Evolutionary conservation across 2,888 invertebrate species (phyloP).

Genomic region (Liodrosophila aerea): DNA sequence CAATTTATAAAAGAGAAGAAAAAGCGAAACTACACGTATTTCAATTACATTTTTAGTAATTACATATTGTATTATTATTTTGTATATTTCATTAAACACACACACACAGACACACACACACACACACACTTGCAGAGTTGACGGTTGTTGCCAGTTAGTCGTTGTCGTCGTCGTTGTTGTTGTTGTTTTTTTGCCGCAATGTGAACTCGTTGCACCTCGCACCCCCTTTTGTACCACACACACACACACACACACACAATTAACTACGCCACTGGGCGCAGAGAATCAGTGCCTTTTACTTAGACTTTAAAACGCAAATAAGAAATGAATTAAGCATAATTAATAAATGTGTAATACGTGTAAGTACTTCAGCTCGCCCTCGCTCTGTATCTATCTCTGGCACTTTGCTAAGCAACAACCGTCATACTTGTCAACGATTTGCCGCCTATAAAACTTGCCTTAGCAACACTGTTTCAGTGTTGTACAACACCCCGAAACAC

Average conservation of each 20-base stretch:
- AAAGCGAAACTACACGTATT: conserved; percentile 47
- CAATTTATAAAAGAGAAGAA: background rate
- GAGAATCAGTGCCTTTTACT: conserved; percentile 69
- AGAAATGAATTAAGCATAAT: conserved; percentile 49
- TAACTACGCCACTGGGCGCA: conserved; percentile 33
- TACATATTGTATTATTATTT: conserved; percentile 72
- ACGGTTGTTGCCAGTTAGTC: conserved; percentile 52
- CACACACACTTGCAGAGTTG: conserved; percentile 34
- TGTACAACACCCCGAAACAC: background rate
- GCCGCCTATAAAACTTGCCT: conserved; percentile 68
- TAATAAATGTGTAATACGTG: conserved; percentile 17
- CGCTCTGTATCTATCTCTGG: no score
- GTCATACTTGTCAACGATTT: conserved; percentile 39
- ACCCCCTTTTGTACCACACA: conserved; percentile 18
- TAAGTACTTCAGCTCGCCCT: conserved; percentile 28
- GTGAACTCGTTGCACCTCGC: conserved; percentile 72
- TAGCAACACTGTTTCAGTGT: conserved; percentile 38
- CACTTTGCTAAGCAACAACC: conserved; percentile 47
- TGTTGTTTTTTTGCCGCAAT: conserved; percentile 45
- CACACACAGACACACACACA: conserved; percentile 20
- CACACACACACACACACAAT: conserved; percentile 11
- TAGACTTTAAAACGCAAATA: conserved; percentile 63
- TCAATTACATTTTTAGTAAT: conserved; percentile 73
- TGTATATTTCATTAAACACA: conserved; percentile 56
- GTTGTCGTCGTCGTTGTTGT: conserved; percentile 29